phyloP scores from a whole-genome alignment of 2,888 invertebrate genomes.

The Thysanoteuthis rhombus region DNA sequence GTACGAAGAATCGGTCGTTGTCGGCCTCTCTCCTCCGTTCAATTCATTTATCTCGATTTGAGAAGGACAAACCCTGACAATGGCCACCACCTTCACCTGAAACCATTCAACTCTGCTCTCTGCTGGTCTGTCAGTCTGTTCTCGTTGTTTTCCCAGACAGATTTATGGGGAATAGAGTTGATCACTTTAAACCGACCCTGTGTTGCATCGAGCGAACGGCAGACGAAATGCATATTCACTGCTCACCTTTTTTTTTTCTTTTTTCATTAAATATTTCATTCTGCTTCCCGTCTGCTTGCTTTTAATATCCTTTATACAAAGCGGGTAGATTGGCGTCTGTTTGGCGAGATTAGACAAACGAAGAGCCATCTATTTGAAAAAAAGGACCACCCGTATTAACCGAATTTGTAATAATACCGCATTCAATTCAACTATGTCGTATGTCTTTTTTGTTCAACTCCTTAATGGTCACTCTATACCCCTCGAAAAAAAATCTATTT shows the following conservation, averaged over 20 bases:
- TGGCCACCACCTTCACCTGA: neutral
- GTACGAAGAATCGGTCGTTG: neutral
- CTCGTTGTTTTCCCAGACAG: neutral
- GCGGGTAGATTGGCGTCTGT: neutral
- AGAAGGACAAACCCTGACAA: neutral
- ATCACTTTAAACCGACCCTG: neutral
- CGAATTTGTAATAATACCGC: neutral
- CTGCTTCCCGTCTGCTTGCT: neutral
- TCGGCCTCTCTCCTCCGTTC: neutral
- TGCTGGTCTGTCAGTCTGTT: neutral
- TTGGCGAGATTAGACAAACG: conserved; percentile 12
- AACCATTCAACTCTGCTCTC: neutral
- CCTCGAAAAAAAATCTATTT: neutral
- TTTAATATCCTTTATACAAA: neutral
- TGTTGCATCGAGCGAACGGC: neutral
- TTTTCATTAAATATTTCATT: neutral
- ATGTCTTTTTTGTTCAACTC: neutral
- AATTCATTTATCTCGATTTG: neutral
- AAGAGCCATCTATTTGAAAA: neutral
- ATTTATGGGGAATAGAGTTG: neutral
- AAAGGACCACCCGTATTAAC: neutral
- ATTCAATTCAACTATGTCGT: neutral
- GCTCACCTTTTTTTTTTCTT: neutral
- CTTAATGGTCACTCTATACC: neutral
- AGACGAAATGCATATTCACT: neutral